Conservation (phyloP, 2,888 invertebrate species). For the Brachylomia viminalis region DNA sequence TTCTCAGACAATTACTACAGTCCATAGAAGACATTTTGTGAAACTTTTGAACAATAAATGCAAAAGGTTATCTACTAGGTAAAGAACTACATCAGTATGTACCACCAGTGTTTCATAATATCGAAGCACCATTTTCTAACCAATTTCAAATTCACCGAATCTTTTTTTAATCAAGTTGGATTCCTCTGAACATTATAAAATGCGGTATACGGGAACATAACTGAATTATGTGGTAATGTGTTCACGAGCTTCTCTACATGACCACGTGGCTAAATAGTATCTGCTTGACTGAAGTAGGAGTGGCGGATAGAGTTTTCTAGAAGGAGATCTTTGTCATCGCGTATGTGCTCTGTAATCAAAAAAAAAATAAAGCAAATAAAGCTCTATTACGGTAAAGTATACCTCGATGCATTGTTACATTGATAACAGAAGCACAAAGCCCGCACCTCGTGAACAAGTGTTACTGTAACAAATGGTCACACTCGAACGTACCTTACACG, state of each 20-base stretch:
- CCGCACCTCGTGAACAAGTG: no score
- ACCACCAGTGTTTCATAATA: neutral
- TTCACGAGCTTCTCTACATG: neutral
- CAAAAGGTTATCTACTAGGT: neutral
- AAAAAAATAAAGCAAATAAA: neutral
- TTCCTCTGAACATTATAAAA: neutral
- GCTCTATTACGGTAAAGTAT: neutral
- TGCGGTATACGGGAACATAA: neutral
- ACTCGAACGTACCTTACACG: neutral
- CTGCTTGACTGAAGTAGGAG: no score
- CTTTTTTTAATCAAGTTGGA: neutral
- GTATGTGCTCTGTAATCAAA: neutral
- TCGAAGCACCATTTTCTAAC: neutral
- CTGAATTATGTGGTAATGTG: neutral
- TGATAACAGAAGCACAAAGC: neutral
- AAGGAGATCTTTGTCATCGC: neutral
- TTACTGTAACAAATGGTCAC: constrained; percentile 1
- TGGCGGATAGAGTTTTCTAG: neutral
- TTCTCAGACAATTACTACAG: no score
- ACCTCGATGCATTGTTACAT: no score
- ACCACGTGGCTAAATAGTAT: neutral
- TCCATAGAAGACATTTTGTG: neutral
- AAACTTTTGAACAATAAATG: neutral
- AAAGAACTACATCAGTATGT: neutral
- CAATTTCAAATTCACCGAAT: neutral